A percentile compares a stretch with the other conserved stretches of the same genome.
phyloP scores from a whole-genome alignment of 1,140 invertebrate species.

The Aleiodes sp. region DNA sequence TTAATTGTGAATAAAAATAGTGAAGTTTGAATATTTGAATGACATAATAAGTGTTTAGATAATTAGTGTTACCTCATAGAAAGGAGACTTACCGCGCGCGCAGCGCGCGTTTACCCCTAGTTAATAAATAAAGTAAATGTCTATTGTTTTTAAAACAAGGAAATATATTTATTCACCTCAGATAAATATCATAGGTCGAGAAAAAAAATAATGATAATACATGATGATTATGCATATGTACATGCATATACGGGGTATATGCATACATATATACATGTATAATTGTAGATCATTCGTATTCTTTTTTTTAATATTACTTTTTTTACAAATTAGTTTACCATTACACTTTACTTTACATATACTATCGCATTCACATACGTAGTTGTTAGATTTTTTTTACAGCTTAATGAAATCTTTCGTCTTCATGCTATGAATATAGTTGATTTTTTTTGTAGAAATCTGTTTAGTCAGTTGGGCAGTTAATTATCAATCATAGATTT shows the following conservation, averaged over 20 bases:
- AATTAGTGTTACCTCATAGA: too few relatives aligned
- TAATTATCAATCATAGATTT: neutral
- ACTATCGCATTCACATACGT: neutral
- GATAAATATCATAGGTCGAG: conserved; percentile 49
- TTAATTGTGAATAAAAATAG: too few relatives aligned
- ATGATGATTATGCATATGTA: conserved; percentile 43
- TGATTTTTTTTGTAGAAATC: neutral
- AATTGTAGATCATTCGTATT: conserved; percentile 3
- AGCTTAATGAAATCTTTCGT: neutral
- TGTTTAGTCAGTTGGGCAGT: neutral
- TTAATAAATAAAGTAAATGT: neutral
- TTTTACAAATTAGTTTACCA: conserved; percentile 37
- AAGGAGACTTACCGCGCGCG: too few relatives aligned
- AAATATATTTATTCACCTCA: conserved; percentile 59
- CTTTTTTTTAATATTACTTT: conserved; percentile 21
- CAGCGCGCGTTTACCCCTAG: neutral
- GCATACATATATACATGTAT: conserved; percentile 23
- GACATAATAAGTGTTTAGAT: too few relatives aligned
- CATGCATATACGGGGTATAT: conserved; percentile 43
- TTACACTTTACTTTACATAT: conserved; percentile 26
- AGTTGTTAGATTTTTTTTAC: neutral
- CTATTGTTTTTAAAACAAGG: conserved; percentile 44
- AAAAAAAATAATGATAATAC: conserved; percentile 49
- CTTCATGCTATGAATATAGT: too few relatives aligned
- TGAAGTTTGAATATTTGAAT: too few relatives aligned